phyloP scores from a whole-genome alignment of 2,888 invertebrate species.

The Lepidochrysops patricia region DNA sequence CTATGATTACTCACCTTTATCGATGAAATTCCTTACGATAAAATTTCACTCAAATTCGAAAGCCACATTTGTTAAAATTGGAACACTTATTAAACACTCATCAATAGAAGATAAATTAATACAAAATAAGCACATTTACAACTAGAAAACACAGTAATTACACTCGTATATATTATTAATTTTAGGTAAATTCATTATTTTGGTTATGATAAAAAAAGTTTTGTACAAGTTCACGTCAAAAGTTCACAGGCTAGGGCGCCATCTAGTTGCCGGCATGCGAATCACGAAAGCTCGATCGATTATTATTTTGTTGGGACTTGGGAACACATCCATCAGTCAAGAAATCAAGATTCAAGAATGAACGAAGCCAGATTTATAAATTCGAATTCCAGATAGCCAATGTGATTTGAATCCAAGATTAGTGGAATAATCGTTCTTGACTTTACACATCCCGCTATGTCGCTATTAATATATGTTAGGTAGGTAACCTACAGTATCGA shows the following conservation, averaged over 20 bases:
- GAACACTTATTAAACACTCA: neutral
- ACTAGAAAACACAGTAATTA: slow-evolving; percentile 15
- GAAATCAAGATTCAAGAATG: slow-evolving; percentile 24
- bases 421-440: slow-evolving; percentile 21
- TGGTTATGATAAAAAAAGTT: slow-evolving; percentile 66
- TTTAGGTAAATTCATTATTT: slow-evolving; percentile 70
- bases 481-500: too few relatives aligned
- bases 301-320: slow-evolving; percentile 40
- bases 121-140: neutral
- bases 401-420: slow-evolving; percentile 33
- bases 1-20: slow-evolving; percentile 32
- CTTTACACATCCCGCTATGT: neutral
- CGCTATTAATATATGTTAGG: neutral
- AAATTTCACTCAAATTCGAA: slow-evolving; percentile 17
- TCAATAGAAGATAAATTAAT: neutral
- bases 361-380: slow-evolving; percentile 40
- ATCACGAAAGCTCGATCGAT: slow-evolving; percentile 58
- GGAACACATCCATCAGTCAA: slow-evolving; percentile 22
- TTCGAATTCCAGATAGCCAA: slow-evolving; percentile 27
- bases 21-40: slow-evolving; percentile 32
- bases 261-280: slow-evolving; percentile 55
- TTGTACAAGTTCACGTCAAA: slow-evolving; percentile 72
- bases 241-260: slow-evolving; percentile 58
- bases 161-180: slow-evolving; percentile 25
- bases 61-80: slow-evolving; percentile 5